Conservation (phyloP, 2,113 vertebrate species). For the Cottus gobio region DNA sequence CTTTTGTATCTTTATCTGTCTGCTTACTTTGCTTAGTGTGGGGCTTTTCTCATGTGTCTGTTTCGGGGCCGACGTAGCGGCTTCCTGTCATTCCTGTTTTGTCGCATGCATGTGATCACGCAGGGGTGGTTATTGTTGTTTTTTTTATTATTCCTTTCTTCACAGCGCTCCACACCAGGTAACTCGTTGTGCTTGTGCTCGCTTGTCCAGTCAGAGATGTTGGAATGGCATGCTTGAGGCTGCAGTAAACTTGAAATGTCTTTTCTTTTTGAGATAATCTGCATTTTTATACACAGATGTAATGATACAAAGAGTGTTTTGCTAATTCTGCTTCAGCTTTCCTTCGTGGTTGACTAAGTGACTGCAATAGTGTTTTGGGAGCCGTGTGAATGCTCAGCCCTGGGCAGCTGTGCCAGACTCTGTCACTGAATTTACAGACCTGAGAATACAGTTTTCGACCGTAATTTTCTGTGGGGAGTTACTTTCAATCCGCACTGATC, state of each 20-base stretch:
- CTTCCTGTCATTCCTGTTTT: constrained; percentile 57
- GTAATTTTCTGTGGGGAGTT: constrained; percentile 57
- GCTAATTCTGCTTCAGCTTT: constrained; percentile 47
- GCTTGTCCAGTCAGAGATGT: constrained; percentile 40
- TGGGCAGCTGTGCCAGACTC: constrained; percentile 57
- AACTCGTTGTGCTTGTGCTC: constrained; percentile 62
- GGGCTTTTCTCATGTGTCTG: constrained; percentile 8
- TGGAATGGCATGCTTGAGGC: constrained; percentile 62
- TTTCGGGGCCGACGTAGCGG: constrained; percentile 11
- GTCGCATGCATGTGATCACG: constrained; percentile 54
- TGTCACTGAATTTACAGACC: constrained; percentile 72
- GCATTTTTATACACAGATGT: constrained; percentile 38
- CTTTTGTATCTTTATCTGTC: constrained; percentile 72
- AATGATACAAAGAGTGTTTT: constrained; percentile 29
- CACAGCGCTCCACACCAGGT: constrained; percentile 71
- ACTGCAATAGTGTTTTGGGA: constrained; percentile 56
- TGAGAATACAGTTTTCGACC: constrained; percentile 51
- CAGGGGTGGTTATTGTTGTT: constrained; percentile 44
- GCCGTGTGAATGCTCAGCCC: constrained; percentile 69
- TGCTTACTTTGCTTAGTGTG: constrained; percentile 39
- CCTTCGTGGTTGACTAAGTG: constrained; percentile 34
- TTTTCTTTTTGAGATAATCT: constrained; percentile 24
- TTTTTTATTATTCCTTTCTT: constrained; percentile 31
- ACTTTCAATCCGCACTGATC: constrained; percentile 51
- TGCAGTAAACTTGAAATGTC: constrained; percentile 27